phyloP scores from a whole-genome alignment of 2,113 vertebrate genomes.

The Poeciliopsis occidentalis region DNA sequence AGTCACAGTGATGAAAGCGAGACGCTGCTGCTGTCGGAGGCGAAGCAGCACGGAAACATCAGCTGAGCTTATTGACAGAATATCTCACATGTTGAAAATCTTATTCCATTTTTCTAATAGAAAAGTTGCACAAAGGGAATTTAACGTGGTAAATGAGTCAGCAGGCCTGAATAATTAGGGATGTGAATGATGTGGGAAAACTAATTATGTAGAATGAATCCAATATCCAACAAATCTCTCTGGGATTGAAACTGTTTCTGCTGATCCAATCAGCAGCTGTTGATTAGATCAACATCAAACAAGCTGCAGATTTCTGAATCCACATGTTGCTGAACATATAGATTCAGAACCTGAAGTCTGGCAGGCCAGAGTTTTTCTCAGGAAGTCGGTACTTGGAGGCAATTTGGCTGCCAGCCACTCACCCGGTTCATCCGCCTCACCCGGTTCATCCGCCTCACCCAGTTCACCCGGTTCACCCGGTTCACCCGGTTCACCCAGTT shows the following conservation, averaged over 20 bases:
- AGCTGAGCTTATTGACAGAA: too few species aligned
- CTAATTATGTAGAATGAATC: background rate
- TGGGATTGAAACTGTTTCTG: conserved; percentile 1
- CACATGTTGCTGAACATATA: background rate
- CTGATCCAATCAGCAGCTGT: background rate
- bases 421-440: background rate
- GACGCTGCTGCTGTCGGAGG: background rate
- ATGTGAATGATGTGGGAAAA: background rate
- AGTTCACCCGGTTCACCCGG: too few species aligned
- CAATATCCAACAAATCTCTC: background rate
- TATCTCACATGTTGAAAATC: background rate
- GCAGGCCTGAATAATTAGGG: background rate
- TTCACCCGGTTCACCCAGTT: too few species aligned
- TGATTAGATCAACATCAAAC: background rate
- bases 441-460: too few species aligned
- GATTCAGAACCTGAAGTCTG: background rate
- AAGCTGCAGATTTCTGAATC: background rate
- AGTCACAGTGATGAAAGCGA: background rate
- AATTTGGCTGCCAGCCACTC: background rate
- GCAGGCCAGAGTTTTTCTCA: background rate
- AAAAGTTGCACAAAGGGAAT: background rate
- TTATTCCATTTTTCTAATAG: background rate
- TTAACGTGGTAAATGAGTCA: background rate
- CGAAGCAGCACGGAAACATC: background rate
- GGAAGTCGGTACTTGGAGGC: background rate